Percentiles rank a stretch among this genome's conserved stretches.
phyloP scores from a whole-genome alignment of 1,140 invertebrate genomes.

The Microplitis demolitor region DNA sequence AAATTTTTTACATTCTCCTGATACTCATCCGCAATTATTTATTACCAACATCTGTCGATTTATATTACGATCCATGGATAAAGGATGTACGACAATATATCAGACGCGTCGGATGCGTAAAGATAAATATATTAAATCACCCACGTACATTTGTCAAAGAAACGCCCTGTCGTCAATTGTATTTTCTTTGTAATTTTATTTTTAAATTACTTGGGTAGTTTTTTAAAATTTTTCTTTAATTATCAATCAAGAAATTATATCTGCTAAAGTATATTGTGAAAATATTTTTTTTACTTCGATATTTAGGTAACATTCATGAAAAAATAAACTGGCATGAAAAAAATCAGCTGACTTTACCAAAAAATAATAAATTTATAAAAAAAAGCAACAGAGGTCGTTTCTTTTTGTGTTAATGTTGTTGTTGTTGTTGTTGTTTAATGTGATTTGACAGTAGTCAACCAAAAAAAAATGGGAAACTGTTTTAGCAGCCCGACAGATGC shows the following conservation, averaged over 20 bases:
- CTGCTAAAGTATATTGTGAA: neutral
- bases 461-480: conserved; percentile 71
- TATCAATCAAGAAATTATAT: too few species aligned
- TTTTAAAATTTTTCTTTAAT: neutral
- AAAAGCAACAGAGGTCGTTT: neutral
- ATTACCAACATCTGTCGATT: conserved; percentile 4
- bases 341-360: neutral
- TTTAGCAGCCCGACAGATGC: conserved; percentile 71
- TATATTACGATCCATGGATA: conserved; percentile 2
- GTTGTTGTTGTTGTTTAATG: neutral
- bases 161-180: conserved; percentile 9
- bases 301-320: neutral
- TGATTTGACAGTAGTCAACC: neutral
- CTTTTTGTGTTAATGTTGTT: neutral
- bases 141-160: conserved; percentile 16
- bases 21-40: neutral
- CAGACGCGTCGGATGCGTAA: conserved; percentile 21
- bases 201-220: neutral
- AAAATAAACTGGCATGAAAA: neutral
- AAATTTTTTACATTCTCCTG: neutral
- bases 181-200: neutral
- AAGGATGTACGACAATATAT: conserved; percentile 1
- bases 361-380: neutral
- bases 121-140: conserved; percentile 18
- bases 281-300: neutral